Conservation (phyloP, 2,113 vertebrate genomes). For the Arvicanthis niloticus region DNA sequence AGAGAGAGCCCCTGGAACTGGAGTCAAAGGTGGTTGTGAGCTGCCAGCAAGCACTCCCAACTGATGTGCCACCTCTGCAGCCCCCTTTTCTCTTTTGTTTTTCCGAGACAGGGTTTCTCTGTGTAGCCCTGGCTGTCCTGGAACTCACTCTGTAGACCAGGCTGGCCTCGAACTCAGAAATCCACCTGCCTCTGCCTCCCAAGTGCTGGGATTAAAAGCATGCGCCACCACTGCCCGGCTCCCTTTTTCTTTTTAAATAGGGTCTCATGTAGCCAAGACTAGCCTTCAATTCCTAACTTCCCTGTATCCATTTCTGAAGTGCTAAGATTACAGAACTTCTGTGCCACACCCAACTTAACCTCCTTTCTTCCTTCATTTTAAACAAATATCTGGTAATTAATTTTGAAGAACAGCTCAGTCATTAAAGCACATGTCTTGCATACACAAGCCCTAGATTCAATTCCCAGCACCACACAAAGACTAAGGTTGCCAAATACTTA, state of each 20-base stretch:
- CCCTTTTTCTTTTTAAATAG: neutral
- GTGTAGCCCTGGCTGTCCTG: no score
- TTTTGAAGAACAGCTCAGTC: neutral
- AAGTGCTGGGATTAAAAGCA: no score
- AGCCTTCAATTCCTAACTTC: neutral
- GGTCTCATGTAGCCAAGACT: neutral
- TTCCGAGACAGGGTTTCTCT: no score
- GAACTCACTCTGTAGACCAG: no score
- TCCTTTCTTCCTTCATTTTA: neutral
- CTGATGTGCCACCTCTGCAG: no score
- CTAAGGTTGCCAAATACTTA: neutral
- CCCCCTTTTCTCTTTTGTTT: neutral
- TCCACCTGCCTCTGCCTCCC: no score
- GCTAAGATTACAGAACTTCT: neutral
- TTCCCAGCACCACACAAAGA: neutral
- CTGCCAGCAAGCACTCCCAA: neutral
- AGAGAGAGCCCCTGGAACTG: neutral
- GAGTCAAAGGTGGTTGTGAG: neutral
- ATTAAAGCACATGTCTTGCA: no score
- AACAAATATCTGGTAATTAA: neutral
- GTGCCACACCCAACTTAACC: neutral
- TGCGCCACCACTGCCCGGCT: no score
- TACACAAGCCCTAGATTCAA: neutral
- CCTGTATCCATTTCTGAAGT: neutral
- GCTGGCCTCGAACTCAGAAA: no score